Percentiles rank a stretch among this genome's conserved stretches.
These are phyloP conservation scores for Scelioninae gen. 1 DNA, from an alignment of 2,888 invertebrate species.

Conservation along the genomic window DNA sequence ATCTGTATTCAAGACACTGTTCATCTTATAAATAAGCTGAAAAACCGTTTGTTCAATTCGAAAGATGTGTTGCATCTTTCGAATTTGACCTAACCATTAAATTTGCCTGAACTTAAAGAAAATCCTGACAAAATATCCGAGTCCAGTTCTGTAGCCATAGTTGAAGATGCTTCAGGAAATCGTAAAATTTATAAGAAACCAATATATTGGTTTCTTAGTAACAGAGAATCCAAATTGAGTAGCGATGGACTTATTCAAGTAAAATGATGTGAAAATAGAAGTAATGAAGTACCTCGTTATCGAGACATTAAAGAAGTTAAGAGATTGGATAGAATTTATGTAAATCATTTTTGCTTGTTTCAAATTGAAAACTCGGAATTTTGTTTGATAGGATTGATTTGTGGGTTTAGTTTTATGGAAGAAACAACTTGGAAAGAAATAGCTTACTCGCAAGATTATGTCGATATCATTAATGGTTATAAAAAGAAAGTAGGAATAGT, in stretches of 20 bases:
- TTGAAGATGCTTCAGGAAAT: neutral
- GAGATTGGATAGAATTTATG: slow-evolving; percentile 31
- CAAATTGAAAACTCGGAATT: slow-evolving; percentile 17
- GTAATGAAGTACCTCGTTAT: neutral
- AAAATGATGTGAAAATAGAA: neutral
- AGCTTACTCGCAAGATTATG: slow-evolving; percentile 21
- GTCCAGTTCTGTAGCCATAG: neutral
- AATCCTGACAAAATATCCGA: neutral
- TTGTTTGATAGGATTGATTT: slow-evolving; percentile 51
- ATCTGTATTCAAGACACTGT: too few relatives aligned
- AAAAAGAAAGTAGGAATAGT: slow-evolving; percentile 18
- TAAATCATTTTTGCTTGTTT: slow-evolving; percentile 64
- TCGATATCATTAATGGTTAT: slow-evolving; percentile 7
- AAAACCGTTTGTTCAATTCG: too few relatives aligned
- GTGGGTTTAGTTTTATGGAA: slow-evolving; percentile 32
- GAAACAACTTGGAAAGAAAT: slow-evolving; percentile 50
- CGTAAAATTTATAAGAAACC: neutral
- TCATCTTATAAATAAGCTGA: too few relatives aligned
- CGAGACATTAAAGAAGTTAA: neutral
- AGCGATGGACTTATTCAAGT: neutral
- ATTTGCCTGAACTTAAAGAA: neutral
- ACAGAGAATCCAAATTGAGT: neutral
- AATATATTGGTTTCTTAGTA: neutral
- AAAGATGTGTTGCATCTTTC: too few relatives aligned
- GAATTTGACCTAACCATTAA: neutral